A percentile compares a stretch with the other conserved stretches of the same genome.
Conservation (phyloP, 2,797 vertebrate species). For the Pseudochirops cupreus region DNA sequence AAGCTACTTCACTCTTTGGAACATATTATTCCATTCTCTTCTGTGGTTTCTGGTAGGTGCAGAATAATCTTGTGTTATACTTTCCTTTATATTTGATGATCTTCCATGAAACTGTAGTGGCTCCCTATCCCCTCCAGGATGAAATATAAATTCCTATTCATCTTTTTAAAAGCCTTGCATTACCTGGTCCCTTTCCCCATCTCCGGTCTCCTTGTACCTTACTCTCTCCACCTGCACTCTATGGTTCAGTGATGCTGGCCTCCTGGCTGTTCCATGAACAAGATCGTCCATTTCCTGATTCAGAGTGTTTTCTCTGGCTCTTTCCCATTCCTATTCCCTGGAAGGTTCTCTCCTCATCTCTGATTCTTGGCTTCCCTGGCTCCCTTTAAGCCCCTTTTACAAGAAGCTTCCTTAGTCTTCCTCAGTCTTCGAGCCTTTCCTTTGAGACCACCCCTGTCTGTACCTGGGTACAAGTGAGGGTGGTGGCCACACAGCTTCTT, state of each 20-base stretch:
- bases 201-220: background rate
- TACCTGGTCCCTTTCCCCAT: background rate
- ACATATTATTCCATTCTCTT: background rate
- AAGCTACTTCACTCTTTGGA: background rate
- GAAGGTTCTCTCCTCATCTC: background rate
- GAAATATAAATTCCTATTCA: background rate
- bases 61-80: background rate
- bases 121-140: background rate
- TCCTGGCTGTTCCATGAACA: background rate
- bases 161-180: background rate
- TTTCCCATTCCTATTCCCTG: background rate
- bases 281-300: background rate
- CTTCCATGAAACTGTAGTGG: background rate
- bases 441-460: background rate
- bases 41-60: background rate
- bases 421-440: background rate
- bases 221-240: background rate
- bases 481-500: background rate
- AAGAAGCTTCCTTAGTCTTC: background rate
- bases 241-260: background rate
- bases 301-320: background rate
- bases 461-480: background rate
- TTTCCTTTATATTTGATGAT: background rate
- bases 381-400: background rate
- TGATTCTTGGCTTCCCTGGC: background rate